These are phyloP conservation scores for Pelodytes ibericus DNA, from an alignment of 2,797 vertebrate species.

Conservation along the genomic window DNA sequence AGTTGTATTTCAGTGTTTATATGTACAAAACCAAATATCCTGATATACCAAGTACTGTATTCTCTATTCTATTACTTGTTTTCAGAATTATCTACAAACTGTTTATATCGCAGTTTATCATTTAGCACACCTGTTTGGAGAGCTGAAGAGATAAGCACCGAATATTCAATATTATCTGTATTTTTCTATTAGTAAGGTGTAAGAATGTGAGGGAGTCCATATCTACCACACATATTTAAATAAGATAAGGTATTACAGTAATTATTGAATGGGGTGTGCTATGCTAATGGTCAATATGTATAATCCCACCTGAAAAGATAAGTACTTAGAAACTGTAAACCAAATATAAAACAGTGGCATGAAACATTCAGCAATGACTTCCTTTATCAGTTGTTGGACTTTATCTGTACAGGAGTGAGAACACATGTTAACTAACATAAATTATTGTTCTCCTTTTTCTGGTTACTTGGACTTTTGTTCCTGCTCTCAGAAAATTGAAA, in stretches of 20 bases:
- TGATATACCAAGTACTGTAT: neutral
- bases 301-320: constrained; percentile 76
- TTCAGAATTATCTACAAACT: constrained; percentile 66
- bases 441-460: constrained; percentile 46
- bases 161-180: constrained; percentile 59
- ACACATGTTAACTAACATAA: constrained; percentile 53
- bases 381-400: constrained; percentile 47
- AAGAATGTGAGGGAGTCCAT: constrained; percentile 65
- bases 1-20: neutral
- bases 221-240: constrained; percentile 74
- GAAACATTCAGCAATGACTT: constrained; percentile 44
- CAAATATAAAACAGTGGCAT: constrained; percentile 59
- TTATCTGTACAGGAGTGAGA: constrained; percentile 48
- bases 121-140: constrained; percentile 67
- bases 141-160: constrained; percentile 61
- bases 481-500: neutral
- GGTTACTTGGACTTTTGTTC: constrained; percentile 5
- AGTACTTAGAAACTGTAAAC: constrained; percentile 71
- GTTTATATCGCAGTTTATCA: constrained; percentile 76
- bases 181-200: constrained; percentile 73
- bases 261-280: constrained; percentile 75
- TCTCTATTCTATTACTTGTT: constrained; percentile 42
- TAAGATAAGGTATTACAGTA: constrained; percentile 75
- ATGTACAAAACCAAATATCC: neutral
- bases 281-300: constrained; percentile 67